Evolutionary conservation across 2,888 invertebrate species (phyloP), one percentile per base, ranked within the genome.

Genomic region (Ophraella communa): DNA sequence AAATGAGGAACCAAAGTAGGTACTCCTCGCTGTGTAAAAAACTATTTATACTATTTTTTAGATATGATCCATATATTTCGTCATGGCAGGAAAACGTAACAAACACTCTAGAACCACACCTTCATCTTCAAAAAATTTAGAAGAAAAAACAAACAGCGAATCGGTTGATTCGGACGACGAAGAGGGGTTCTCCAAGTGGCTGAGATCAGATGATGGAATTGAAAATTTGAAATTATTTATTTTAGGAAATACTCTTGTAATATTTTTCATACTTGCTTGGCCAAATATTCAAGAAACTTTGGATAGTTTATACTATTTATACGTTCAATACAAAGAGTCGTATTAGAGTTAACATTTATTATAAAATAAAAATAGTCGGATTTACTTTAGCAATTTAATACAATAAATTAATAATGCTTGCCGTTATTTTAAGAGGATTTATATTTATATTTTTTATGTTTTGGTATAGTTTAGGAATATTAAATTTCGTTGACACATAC

Each of bases 191-290:
- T 74, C 79, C 5, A 76, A 78, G 21, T 83, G 82, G 83, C 66
- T 85, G 21, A 76, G 81, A 69, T 86, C 88, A 72, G 84, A 87
- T 69, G 87, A 89, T 69, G 90, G 90, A 47, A 79, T 89, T 69
- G 91, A 91, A 76, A 91, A 89, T 81, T 88, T 93, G 88, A 89
- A 89, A 81, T 82, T 93, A n/a, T 93, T 93, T 79, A 91, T 93
- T 20, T 83, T 93, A 64, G 89, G 90, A 44, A 93, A 93, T 81
- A 89, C 91, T 23, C 78, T 93, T 47, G 85, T 91, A 66, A 83
- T 92, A 71, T 87, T 93, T 66, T 82, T 91, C 11, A 89, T 91
- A 0, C 84, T 92, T 82, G 88, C 88, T 11, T 91, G 90, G 87
- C 92, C 93, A 0, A 89, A 89, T 70, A 82, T 93, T 70, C 87